phyloP scores from a whole-genome alignment of 2,113 vertebrate species.

The Myocastor coypus region DNA sequence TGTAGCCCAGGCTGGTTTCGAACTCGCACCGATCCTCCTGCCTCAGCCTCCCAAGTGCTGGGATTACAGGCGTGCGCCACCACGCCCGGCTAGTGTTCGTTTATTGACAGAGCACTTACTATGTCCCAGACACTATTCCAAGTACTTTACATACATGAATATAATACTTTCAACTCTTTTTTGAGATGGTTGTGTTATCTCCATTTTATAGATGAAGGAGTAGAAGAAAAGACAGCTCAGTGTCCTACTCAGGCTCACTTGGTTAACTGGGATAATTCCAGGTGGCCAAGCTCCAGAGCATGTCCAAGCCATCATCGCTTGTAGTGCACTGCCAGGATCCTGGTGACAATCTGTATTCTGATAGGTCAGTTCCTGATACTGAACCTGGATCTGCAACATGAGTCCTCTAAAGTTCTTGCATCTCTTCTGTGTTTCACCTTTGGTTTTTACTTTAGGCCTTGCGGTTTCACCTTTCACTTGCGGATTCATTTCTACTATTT shows the following conservation, averaged over 20 bases:
- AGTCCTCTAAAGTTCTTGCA: neutral
- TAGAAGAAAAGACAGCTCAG: neutral
- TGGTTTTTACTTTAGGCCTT: constrained; percentile 26
- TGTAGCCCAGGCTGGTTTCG: too few species aligned
- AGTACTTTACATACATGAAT: neutral
- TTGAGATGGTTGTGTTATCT: neutral
- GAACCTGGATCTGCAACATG: neutral
- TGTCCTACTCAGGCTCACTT: neutral
- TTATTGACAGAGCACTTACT: neutral
- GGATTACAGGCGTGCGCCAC: too few species aligned
- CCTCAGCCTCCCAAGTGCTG: too few species aligned
- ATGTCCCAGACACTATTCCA: neutral
- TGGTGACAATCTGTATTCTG: neutral
- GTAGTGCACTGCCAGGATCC: neutral
- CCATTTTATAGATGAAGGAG: neutral
- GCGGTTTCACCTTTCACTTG: neutral
- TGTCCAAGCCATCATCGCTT: neutral
- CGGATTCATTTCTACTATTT: neutral
- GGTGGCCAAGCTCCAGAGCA: neutral
- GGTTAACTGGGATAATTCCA: neutral
- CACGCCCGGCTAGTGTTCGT: too few species aligned
- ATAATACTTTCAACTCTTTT: neutral
- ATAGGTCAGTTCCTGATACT: too few species aligned
- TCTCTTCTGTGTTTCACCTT: neutral
- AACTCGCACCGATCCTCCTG: too few species aligned